Percentiles rank a stretch among this genome's conserved stretches.
Conservation (phyloP, 2,888 invertebrate species). For the Harpagoxenus sublaevis region DNA sequence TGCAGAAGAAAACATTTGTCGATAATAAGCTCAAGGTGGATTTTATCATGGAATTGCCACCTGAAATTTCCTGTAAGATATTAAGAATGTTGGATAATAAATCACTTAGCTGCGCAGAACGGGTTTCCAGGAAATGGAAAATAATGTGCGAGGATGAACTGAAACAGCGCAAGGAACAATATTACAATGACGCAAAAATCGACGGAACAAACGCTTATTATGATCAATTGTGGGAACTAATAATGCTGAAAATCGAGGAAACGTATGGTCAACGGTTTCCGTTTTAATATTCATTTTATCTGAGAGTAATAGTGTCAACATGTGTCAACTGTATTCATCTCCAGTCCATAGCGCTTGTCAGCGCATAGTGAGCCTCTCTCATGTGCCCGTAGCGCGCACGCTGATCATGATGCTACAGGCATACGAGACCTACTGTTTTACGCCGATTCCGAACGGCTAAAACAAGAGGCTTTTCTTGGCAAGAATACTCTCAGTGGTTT, state of each 20-base stretch:
- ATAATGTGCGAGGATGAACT: background rate
- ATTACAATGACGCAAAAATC: background rate
- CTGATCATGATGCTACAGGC: no score
- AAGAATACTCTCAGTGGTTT: no score
- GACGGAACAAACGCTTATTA: background rate
- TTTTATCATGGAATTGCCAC: background rate
- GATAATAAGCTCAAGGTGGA: background rate
- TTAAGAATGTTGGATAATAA: background rate
- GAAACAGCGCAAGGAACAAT: background rate
- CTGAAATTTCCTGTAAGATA: background rate
- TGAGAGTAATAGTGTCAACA: no score
- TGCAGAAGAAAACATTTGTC: background rate
- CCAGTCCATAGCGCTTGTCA: no score
- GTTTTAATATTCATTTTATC: background rate
- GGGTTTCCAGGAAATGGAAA: background rate
- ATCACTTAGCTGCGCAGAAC: background rate
- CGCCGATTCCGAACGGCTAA: no score
- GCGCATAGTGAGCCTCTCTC: no score
- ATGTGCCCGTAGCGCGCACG: no score
- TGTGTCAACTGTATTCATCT: no score
- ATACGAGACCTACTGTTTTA: no score
- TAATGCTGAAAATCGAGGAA: background rate
- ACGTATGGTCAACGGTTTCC: background rate
- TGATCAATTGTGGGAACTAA: background rate
- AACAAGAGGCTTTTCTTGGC: no score